Evolutionary conservation across 2,113 vertebrate species (phyloP), one percentile per base, ranked within the genome.

Genomic region (Gorilla gorilla): DNA sequence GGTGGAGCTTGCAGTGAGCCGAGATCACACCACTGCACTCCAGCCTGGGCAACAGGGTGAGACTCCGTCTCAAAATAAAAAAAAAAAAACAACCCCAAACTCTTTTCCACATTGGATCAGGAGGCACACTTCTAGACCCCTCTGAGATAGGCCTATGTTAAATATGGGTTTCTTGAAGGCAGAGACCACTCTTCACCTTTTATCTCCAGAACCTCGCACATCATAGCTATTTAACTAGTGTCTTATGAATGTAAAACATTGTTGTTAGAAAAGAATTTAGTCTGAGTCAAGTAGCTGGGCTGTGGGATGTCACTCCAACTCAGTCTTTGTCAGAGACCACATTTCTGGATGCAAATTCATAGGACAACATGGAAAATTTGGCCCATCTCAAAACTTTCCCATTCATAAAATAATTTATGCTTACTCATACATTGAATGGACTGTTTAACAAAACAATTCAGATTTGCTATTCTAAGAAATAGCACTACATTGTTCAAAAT

Each of bases 121-220:
- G 35, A 92, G 38, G 45, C 79, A 88, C 88, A 81, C 7, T 94
- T 92, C 3, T 5, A 94, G 43, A n/a, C 1, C n/a, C n/a, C 93
- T 81, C 45, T 57, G 57, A 79, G 91, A 48, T 48, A 79, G 4
- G 35, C 12, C 40, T 76, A 5, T 43, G 3, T 85, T 91, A 96
- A 96, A 85, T n/a, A 27, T 57, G 50, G 30, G 57, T 81, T 96
- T 97, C 70, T 45, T 95, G 70, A 92, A 96, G 66, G 16, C 45
- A 88, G 35, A 92, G 45, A 32, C 14, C 59, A 55, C 6, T 68
- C 18, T 87, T 93, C 6, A 80, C n/a, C 22, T 92, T 93, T 95
- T 85, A 97, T 92, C 66, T n/a, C 8, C 20, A 79, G 43, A 13
- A 13, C 20, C 61, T 90, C 23, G 20, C 38, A 86, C 32, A 91